Evolutionary conservation across 1,140 invertebrate species (phyloP), one percentile per base, ranked within the genome.

Genomic region (Caenorhabditis elegans): DNA sequence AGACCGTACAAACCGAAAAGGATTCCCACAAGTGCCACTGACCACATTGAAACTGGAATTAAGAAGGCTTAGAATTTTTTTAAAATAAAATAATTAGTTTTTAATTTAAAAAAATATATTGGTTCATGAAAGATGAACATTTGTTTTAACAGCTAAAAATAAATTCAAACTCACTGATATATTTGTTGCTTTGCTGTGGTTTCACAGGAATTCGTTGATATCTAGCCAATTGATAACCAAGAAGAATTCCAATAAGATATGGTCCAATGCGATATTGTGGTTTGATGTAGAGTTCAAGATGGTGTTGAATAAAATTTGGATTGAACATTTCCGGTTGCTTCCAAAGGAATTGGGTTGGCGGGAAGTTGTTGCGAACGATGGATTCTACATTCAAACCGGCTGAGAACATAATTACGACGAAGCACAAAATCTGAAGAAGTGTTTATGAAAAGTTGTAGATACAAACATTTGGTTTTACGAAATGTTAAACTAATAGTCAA

Each of bases 261-360:
- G 91, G 88, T 0, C 90, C 88, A 34, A 91, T 90, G 10, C 91
- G 85, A 82, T 89, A 91, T 88, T 90, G 91, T 3, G 91, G 91
- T 36, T 89, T 90, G 24, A 91, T 91, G 85, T 92, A 92, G 19
- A 92, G 90, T 34, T 89, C 82, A 46, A 89, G 75, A 79, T 89
- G 88, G 76, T 89, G 88, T 83, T 85, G 60, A 28, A 89, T 89
- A 51, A 88, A 89, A 80, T 89, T 89, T 13, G 82, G 84, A 76
- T 86, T 89, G 82, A 89, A 89, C 19, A 86, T 89, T 26, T 80
- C 81, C 17, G 88, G 88, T 46, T 89, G 88, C 75, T 88, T 89
- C 88, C 88, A 89, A 15, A 89, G 82, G 79, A 89, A 84, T 83
- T 89, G 88, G 6, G 88, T 89, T 22, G 88, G 88, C 3, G 88